Evolutionary conservation across 1,140 invertebrate genomes (phyloP), one percentile per base, ranked within the genome.

Genomic region (Nilaparvata lugens): DNA sequence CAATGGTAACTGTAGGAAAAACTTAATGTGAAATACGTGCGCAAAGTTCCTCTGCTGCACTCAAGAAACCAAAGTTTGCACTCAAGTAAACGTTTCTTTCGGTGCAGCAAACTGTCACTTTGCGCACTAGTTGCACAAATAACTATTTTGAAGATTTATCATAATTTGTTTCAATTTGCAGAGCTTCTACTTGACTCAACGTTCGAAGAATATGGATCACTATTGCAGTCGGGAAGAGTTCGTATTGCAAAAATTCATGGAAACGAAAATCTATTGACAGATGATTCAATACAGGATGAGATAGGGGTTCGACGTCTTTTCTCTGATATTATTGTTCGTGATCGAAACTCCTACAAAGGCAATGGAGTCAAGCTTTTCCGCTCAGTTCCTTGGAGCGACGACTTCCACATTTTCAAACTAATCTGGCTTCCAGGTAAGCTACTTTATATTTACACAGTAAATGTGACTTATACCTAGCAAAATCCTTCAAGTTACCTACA

Each of bases 341-440:
- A 42, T 35, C 52, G 54, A 40, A 16, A 56, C n/a, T 40, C 40
- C 1, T 35, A 60, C 5, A 43, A 31, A 43, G 6, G 16, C 14
- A 55, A 38, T 21, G 23, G 43, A 23, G 60, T 64, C 19, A 9
- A 18, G 7, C 23, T 25, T 4, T 7, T 35, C 18, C 24, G 24
- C 16, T 19, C 18, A 0, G 40, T 11, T 18, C 24, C 31, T 38
- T 72, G 62, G 38, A 16, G 38, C 31, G 51, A 25, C 40, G 68
- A 67, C 21, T 74, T 73, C 67, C 74, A 75, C 63, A 60, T 60
- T 13, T 75, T 67, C 65, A 64, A 64, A 23, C 40, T 76, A 2
- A 65, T 70, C 53, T 75, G 72, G 72, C 71, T 69, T 7, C 56
- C 71, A 31, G 60, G 56, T 43, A 42, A 24, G 25, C 6, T 53